Percentiles rank a stretch among this genome's conserved stretches.
These are phyloP conservation scores for Turritopsis rubra DNA, from an alignment of 30 jellyfish, hydroid and myxozoan genomes.

Conservation along the genomic window DNA sequence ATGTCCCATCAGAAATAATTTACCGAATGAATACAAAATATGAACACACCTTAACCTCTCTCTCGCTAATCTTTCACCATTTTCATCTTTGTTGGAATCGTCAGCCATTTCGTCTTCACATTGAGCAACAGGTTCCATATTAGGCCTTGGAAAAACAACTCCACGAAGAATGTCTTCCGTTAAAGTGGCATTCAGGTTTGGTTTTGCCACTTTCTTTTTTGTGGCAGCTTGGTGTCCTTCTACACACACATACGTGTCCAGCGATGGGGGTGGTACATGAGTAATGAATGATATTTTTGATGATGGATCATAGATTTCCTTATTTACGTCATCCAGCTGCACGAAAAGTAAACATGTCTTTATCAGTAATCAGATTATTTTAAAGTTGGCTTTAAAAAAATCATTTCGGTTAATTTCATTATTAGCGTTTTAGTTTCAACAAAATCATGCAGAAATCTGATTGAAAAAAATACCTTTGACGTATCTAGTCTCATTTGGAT, in stretches of 20 bases:
- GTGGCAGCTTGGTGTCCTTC: constrained; percentile 80
- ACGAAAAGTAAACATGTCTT: not conserved
- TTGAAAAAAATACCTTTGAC: constrained; percentile 37
- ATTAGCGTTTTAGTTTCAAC: not conserved
- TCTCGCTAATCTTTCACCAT: constrained; percentile 59
- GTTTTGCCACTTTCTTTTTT: constrained; percentile 68
- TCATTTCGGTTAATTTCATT: not conserved
- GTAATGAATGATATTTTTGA: constrained; percentile 72
- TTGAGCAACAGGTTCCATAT: constrained; percentile 14
- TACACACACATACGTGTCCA: constrained; percentile 78
- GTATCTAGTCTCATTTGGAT: constrained; percentile 81
- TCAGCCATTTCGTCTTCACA: constrained; percentile 22
- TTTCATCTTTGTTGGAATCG: constrained; percentile 55
- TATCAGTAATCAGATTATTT: not conserved
- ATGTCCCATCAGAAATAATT: too few relatives aligned
- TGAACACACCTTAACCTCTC: constrained; percentile 64
- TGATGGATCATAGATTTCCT: constrained; percentile 68
- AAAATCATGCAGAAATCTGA: not conserved
- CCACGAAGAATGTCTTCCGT: constrained; percentile 78
- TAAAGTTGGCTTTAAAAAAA: too few relatives aligned
- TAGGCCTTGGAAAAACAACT: constrained; percentile 84
- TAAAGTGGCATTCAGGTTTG: constrained; percentile 29
- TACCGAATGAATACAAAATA: too few relatives aligned
- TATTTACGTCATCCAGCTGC: constrained; percentile 41
- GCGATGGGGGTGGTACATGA: constrained; percentile 89